A percentile compares a stretch with the other conserved stretches of the same genome.
Conservation (phyloP, 2,888 invertebrate species). For the Cryptophagus acutangulus region DNA sequence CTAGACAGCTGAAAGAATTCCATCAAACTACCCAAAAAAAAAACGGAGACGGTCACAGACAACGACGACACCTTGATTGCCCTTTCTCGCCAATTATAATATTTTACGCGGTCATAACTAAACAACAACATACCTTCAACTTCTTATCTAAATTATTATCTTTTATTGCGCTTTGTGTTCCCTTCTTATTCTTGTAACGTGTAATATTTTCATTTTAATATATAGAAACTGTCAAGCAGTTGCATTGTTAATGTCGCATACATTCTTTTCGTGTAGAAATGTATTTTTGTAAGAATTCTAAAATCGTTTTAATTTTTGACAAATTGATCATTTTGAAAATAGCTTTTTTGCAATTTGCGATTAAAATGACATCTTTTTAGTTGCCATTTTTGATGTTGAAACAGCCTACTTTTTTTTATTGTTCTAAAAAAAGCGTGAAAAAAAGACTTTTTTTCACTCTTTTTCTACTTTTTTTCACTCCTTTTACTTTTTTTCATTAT, state of each 20-base stretch:
- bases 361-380: too few species aligned
- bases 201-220: constrained; percentile 29
- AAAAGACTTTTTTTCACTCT: too few species aligned
- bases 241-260: not conserved
- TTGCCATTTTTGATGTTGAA: too few species aligned
- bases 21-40: constrained; percentile 25
- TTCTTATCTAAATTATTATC: constrained; percentile 34
- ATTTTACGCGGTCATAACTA: constrained; percentile 29
- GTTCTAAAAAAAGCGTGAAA: too few species aligned
- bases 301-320: not conserved
- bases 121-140: constrained; percentile 22
- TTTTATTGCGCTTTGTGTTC: constrained; percentile 30
- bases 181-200: constrained; percentile 28
- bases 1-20: constrained; percentile 27
- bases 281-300: not conserved
- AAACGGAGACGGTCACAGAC: too few species aligned
- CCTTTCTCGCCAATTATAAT: constrained; percentile 31
- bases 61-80: constrained; percentile 27
- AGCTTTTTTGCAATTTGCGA: too few species aligned
- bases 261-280: not conserved
- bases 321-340: not conserved
- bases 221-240: constrained; percentile 23
- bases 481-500: too few species aligned
- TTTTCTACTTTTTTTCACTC: too few species aligned
- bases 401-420: too few species aligned